Percentiles rank a stretch among this genome's conserved stretches.
phyloP scores from a whole-genome alignment of 2,797 vertebrate genomes.

The Halcyon badia region DNA sequence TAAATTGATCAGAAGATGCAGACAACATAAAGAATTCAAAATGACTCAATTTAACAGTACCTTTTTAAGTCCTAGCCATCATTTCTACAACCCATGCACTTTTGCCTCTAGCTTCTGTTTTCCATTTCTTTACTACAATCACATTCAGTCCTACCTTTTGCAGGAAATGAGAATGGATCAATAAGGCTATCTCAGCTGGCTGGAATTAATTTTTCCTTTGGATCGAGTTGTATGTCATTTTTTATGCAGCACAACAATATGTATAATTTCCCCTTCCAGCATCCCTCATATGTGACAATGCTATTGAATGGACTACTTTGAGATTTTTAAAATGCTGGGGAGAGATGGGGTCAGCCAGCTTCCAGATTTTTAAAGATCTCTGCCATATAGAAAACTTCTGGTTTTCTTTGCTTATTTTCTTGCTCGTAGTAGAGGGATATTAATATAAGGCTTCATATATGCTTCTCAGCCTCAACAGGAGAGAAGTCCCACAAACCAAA shows the following conservation, averaged over 20 bases:
- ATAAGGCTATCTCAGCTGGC: slow-evolving; percentile 11
- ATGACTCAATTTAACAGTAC: not conserved
- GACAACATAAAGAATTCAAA: not conserved
- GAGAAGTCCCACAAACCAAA: not conserved
- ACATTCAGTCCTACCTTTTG: not conserved
- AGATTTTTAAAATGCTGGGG: not conserved
- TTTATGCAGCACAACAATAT: not conserved
- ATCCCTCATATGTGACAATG: not conserved
- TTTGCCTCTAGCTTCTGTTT: slow-evolving; percentile 18
- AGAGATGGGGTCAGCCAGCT: not conserved
- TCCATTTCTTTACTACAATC: not conserved
- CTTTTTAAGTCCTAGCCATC: not conserved
- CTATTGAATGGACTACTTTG: not conserved
- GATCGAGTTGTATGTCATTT: slow-evolving; percentile 12
- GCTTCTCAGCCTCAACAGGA: not conserved
- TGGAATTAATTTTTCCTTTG: slow-evolving; percentile 41
- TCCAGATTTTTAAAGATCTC: not conserved
- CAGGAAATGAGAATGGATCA: slow-evolving; percentile 54
- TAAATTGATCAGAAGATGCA: slow-evolving; percentile 7
- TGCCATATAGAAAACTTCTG: not conserved
- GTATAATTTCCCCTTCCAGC: slow-evolving; percentile 33
- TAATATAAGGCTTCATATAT: not conserved
- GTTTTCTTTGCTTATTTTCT: not conserved
- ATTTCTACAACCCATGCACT: not conserved
- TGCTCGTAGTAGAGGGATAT: not conserved